Base-by-base conservation (phyloP, 2,888 invertebrate species). In the Fragum fragum region DNA sequence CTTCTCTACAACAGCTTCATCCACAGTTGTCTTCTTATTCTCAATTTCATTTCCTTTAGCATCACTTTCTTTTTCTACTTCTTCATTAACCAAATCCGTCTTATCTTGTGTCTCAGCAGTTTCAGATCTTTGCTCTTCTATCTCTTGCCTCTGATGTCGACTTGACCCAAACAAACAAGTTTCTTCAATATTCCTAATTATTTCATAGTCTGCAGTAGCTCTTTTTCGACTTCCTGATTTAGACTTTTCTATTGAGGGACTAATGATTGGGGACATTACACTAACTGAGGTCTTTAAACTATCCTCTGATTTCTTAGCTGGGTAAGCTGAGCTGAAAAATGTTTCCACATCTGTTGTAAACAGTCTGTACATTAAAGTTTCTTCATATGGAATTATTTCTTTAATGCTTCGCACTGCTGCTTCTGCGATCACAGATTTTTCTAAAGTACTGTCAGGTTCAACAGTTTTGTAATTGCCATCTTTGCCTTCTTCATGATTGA, bases 151-250 rank as follows among this genome's bases (percentile, higher is more conserved):
- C 28, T n/a, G 16, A 16, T 21, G 39, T 39, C 79, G 74, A 9
- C 68, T 36, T 32, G 74, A 69, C 28, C 68, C 53, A 73, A 79
- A 79, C 14, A 79, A 42, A 53, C 70, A 79, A 1, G 74, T 78
- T 52, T 80, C 82, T 23, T 83, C 82, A 59, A 85, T 57, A 75
- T 82, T 82, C 23, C 52, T 52, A 47, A 85, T 78, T 26, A 85
- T 85, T 78, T 85, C 85, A 68, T 73, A 73, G 78, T 85, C 85
- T 61, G 85, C 85, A 68, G 52, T 39, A 36, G 53, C 75, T 21
- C 57, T 81, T 2, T 28, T 32, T 42, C 78, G 75, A 57, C 79
- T 79, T 14, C 1, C 29, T 3, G 63, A 36, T 18, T 18, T 63
- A 32, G n/a, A 5, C n/a, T 23, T 63, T 32, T 18, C 21, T 2